Conservation (phyloP, 2,888 invertebrate genomes). For the Halocaridina rubra region DNA sequence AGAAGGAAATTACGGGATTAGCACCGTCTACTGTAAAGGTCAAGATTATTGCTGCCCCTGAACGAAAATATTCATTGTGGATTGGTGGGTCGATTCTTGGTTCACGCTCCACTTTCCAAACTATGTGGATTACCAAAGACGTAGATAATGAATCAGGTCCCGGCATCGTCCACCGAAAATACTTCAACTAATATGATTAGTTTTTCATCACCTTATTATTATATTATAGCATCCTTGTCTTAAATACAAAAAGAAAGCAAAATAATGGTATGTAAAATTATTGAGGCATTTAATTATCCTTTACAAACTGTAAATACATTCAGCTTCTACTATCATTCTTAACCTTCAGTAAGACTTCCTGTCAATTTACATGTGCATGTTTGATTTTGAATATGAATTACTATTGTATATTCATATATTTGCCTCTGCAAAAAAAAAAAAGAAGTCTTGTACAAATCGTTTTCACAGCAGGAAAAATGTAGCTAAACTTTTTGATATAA, state of each 20-base stretch:
- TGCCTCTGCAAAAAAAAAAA: too few relatives aligned
- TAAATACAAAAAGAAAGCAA: not conserved
- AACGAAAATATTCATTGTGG: not conserved
- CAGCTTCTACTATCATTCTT: too few relatives aligned
- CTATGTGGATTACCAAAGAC: not conserved
- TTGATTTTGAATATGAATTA: too few relatives aligned
- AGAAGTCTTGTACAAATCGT: too few relatives aligned
- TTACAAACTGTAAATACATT: too few relatives aligned
- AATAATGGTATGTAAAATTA: too few relatives aligned
- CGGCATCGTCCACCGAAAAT: not conserved
- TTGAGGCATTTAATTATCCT: too few relatives aligned
- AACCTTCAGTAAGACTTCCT: too few relatives aligned
- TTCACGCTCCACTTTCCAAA: not conserved
- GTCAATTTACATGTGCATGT: too few relatives aligned
- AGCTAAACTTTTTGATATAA: too few relatives aligned
- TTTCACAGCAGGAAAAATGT: too few relatives aligned
- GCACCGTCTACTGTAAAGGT: not conserved
- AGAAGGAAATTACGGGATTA: conserved; percentile 82
- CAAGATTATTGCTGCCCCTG: not conserved
- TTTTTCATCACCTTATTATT: not conserved
- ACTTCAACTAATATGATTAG: not conserved
- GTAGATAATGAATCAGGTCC: not conserved
- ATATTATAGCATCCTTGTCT: not conserved
- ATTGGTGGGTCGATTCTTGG: not conserved
- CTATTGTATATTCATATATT: too few relatives aligned